Percentiles rank a stretch among this genome's conserved stretches.
These are phyloP conservation scores for Lottia gigantea DNA, from an alignment of 2,888 invertebrate genomes.

Conservation along the genomic window DNA sequence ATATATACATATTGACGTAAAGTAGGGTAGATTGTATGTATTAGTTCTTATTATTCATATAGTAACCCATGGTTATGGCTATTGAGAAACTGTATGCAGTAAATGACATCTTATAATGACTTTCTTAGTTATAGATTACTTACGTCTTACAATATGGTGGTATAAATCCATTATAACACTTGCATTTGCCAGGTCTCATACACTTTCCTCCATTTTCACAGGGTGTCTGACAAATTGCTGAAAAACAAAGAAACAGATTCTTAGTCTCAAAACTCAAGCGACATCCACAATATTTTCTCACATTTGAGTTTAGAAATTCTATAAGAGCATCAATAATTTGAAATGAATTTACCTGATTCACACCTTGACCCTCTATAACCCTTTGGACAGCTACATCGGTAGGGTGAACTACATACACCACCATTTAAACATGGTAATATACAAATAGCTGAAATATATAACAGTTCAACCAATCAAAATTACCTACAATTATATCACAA, in stretches of 20 bases:
- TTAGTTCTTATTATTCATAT: no score
- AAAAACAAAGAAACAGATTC: background rate
- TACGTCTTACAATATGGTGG: constrained; percentile 50
- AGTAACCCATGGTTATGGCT: no score
- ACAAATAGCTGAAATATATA: constrained; percentile 47
- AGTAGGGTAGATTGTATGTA: no score
- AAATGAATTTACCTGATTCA: constrained; percentile 41
- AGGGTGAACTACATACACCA: constrained; percentile 52
- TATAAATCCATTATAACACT: constrained; percentile 45
- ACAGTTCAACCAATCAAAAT: background rate
- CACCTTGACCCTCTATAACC: constrained; percentile 55
- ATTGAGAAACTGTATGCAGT: no score
- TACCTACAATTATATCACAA: no score
- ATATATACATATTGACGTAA: no score
- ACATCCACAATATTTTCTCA: no score
- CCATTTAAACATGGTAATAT: constrained; percentile 60
- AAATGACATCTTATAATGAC: no score
- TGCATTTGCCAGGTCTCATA: constrained; percentile 47
- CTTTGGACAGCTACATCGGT: constrained; percentile 48
- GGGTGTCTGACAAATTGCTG: constrained; percentile 48
- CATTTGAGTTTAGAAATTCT: no score
- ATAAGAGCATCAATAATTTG: no score
- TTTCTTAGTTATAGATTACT: constrained; percentile 1
- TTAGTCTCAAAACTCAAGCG: background rate
- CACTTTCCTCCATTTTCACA: constrained; percentile 56